Evolutionary conservation across 2,888 invertebrate genomes (phyloP).

Genomic region (Biston stratarius): DNA sequence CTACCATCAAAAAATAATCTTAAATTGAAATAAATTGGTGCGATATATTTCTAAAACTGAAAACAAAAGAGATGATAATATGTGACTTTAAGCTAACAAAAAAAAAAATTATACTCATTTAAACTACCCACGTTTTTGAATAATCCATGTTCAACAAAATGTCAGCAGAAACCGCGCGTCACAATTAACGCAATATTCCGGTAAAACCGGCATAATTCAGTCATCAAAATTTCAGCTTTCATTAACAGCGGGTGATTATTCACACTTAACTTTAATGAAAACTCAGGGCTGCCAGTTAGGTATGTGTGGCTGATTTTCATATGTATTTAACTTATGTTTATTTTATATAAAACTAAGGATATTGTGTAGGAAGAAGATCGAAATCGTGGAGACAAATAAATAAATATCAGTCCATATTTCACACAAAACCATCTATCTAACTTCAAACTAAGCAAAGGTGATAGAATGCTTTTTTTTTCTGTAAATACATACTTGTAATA

Average conservation of each 20-base stretch:
- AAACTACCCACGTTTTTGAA: not conserved
- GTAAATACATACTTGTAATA: too few relatives aligned
- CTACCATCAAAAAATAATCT: too few relatives aligned
- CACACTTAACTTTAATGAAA: slow-evolving; percentile 48
- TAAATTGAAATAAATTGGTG: too few relatives aligned
- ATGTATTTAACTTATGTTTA: not conserved
- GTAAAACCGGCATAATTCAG: slow-evolving; percentile 38
- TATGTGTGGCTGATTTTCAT: slow-evolving; percentile 18
- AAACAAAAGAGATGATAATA: too few relatives aligned
- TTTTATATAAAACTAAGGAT: too few relatives aligned
- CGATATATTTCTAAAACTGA: too few relatives aligned
- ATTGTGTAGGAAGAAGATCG: too few relatives aligned
- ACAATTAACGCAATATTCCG: slow-evolving; percentile 46
- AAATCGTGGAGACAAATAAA: too few relatives aligned
- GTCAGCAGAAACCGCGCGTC: slow-evolving; percentile 23
- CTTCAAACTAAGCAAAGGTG: too few relatives aligned
- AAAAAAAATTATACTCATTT: not conserved
- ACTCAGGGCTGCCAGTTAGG: slow-evolving; percentile 28
- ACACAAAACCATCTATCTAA: too few relatives aligned
- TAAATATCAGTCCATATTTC: too few relatives aligned
- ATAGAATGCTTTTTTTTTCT: too few relatives aligned
- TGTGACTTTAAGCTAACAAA: not conserved
- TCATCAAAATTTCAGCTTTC: slow-evolving; percentile 48
- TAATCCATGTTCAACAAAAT: slow-evolving; percentile 4
- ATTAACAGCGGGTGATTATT: slow-evolving; percentile 50